Evolutionary conservation across 2,888 invertebrate species (phyloP), one percentile per base, ranked within the genome.

Genomic region (Drosophila anomalata): DNA sequence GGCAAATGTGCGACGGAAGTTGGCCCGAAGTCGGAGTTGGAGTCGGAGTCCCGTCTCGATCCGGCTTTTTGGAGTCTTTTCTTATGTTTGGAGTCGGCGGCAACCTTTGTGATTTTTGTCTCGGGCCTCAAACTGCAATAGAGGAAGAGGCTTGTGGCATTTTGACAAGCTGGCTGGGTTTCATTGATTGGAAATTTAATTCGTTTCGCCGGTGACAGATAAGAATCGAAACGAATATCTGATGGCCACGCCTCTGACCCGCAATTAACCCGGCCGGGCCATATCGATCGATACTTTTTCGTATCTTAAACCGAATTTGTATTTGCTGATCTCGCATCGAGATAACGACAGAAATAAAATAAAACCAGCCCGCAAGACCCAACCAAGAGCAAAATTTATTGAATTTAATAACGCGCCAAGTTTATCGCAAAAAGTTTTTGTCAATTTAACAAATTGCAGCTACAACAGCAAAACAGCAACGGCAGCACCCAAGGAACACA

Each of bases 361-460:
- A 55, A 62, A 54, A 41, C 33, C 60, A 48, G 29, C 58, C 63
- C 3, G 51, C 52, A 41, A 50, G 42, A 44, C 51, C 42, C 1
- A n/a, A 36, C 36, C 36, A 9, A 31, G 47, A 22, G 39, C 51
- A 48, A 79, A 87, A 82, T 82, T 82, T 82, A 82, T 82, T 82
- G 82, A 86, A 82, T 82, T 82, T 86, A 84, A 82, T 82, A 82
- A 88, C 85, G 79, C 83, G 87, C 87, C 73, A 88, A 83, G 84
- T 83, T 86, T 88, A 88, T 85, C 88, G 88, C 76, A 61, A 87
- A 78, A 76, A 80, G 83, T 85, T 87, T 85, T 84, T 87, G 83
- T 84, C 83, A 84, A 84, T 84, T 84, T 85, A 84, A 87, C 83
- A 84, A 84, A 84, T 84, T 84, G 87, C 79, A 47, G 65, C 62